Evolutionary conservation across 2,888 invertebrate species (phyloP).

Genomic region (Dynastes tityus): DNA sequence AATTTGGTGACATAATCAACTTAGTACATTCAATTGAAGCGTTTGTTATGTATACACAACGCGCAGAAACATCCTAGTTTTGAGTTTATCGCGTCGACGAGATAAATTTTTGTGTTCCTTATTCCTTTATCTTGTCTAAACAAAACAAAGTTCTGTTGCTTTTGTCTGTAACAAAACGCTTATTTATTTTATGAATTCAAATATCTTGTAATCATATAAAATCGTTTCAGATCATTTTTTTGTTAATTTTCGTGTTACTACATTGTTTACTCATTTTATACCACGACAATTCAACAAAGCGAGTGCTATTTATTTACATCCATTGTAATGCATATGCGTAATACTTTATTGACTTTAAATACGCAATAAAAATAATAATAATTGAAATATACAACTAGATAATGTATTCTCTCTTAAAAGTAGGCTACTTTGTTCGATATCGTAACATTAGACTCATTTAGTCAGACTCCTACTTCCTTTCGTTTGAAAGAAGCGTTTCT

Average conservation of each 20-base stretch:
- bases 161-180: constrained; percentile 16
- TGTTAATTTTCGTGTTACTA: too few relatives aligned
- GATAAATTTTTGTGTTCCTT: constrained; percentile 27
- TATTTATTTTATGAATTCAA: constrained; percentile 1
- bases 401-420: neutral
- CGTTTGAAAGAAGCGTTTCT: constrained; percentile 2
- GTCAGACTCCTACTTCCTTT: constrained; percentile 6
- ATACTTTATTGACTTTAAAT: neutral
- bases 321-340: neutral
- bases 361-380: neutral
- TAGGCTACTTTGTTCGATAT: neutral
- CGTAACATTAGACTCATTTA: neutral
- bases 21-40: too few relatives aligned
- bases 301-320: neutral
- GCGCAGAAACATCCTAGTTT: neutral
- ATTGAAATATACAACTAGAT: neutral
- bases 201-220: too few relatives aligned
- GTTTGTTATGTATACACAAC: too few relatives aligned
- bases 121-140: constrained; percentile 28
- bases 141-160: constrained; percentile 40
- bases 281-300: neutral
- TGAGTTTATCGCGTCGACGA: neutral
- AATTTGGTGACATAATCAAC: too few relatives aligned
- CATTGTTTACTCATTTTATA: neutral
- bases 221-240: too few relatives aligned